Conservation (phyloP, 2,888 invertebrate genomes). For the Alloscopus bannaensis region DNA sequence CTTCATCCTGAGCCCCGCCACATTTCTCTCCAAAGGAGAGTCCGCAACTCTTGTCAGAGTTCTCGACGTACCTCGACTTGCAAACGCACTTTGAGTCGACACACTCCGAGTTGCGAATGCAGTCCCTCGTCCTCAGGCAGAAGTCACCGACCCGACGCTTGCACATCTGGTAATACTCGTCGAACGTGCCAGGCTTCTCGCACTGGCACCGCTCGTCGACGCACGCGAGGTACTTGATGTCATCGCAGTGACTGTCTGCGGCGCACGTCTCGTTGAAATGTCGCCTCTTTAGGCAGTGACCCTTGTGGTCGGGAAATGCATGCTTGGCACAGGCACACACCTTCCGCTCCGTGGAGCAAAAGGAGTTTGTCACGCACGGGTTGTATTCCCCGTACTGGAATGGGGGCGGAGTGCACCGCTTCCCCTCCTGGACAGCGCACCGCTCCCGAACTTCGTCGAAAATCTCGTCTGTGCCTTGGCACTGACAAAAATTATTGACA, state of each 20-base stretch:
- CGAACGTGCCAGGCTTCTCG: constrained; percentile 48
- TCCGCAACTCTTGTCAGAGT: constrained; percentile 67
- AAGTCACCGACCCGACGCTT: constrained; percentile 56
- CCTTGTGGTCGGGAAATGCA: constrained; percentile 59
- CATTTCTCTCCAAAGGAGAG: constrained; percentile 62
- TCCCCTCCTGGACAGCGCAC: constrained; percentile 66
- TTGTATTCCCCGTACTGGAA: constrained; percentile 65
- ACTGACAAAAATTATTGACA: constrained; percentile 63
- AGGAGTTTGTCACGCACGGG: constrained; percentile 66
- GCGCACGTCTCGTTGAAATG: constrained; percentile 64
- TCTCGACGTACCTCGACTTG: constrained; percentile 63
- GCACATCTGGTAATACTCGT: constrained; percentile 67
- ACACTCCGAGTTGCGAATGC: constrained; percentile 67
- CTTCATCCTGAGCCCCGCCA: constrained; percentile 46
- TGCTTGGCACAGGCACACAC: constrained; percentile 64
- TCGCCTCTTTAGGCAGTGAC: constrained; percentile 61
- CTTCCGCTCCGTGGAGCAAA: constrained; percentile 49
- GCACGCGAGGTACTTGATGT: constrained; percentile 60
- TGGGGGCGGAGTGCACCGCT: constrained; percentile 55
- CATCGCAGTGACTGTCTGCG: constrained; percentile 59
- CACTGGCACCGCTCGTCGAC: constrained; percentile 62
- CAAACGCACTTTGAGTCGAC: constrained; percentile 63
- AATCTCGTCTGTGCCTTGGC: constrained; percentile 58
- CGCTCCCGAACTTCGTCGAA: constrained; percentile 63
- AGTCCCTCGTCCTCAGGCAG: constrained; percentile 59